A percentile compares a stretch with the other conserved stretches of the same genome.
These are phyloP conservation scores for Brachyopa scutellaris DNA, from an alignment of 2,888 invertebrate genomes.

Conservation along the genomic window DNA sequence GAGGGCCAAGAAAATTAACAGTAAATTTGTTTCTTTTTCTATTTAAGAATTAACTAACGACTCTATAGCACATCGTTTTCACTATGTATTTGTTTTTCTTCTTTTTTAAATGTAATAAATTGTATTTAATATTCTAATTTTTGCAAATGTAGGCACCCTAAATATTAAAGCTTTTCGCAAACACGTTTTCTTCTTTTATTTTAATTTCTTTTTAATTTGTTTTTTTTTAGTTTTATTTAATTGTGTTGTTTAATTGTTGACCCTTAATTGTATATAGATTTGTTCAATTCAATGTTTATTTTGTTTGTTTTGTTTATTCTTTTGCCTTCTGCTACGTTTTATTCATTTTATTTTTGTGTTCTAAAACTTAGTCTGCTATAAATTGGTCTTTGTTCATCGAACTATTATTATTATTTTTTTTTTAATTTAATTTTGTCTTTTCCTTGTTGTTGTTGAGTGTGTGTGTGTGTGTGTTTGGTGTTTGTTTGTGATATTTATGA, in stretches of 20 bases:
- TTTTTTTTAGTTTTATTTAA: conserved; percentile 40
- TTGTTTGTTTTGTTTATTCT: conserved; percentile 51
- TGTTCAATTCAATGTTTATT: conserved; percentile 51
- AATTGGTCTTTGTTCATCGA: conserved; percentile 73
- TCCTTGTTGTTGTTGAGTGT: conserved; percentile 19
- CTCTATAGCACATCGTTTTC: conserved; percentile 72
- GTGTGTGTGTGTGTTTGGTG: conserved; percentile 42
- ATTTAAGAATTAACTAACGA: conserved; percentile 74
- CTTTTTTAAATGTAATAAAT: conserved; percentile 76
- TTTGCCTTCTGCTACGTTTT: conserved; percentile 62
- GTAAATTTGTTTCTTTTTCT: conserved; percentile 71
- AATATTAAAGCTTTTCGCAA: conserved; percentile 82
- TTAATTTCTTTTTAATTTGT: conserved; percentile 73
- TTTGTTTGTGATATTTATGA: conserved; percentile 20
- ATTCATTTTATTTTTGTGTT: conserved; percentile 61
- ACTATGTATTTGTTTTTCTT: conserved; percentile 60
- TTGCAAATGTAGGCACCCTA: conserved; percentile 82
- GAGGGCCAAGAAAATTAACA: conserved; percentile 72
- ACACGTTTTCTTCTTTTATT: conserved; percentile 80
- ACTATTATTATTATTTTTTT: conserved; percentile 53
- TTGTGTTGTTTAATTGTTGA: conserved; percentile 73
- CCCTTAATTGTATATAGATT: conserved; percentile 48
- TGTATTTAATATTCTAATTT: conserved; percentile 79
- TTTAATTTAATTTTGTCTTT: conserved; percentile 56
- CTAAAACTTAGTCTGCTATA: conserved; percentile 71